These are phyloP conservation scores for Synergus japonicus DNA, from an alignment of 2,888 invertebrate species.

Conservation along the genomic window DNA sequence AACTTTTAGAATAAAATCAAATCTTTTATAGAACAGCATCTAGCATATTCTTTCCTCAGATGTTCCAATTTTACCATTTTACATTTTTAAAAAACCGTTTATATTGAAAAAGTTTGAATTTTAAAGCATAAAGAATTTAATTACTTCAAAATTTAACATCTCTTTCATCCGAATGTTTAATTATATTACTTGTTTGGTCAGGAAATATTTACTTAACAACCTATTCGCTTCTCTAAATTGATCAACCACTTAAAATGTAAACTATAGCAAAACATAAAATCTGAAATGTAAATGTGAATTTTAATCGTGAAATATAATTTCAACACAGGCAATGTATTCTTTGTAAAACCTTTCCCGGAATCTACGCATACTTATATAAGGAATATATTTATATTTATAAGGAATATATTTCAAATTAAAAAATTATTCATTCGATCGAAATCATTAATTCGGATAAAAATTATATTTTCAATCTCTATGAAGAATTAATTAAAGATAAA, in stretches of 20 bases:
- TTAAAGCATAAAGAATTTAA: neutral
- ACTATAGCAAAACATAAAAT: slow-evolving; percentile 10
- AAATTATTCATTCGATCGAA: too few relatives aligned
- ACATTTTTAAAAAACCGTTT: neutral
- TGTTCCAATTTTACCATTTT: neutral
- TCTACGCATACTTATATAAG: too few relatives aligned
- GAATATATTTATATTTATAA: too few relatives aligned
- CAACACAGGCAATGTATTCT: too few relatives aligned
- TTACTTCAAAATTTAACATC: neutral
- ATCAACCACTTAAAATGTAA: slow-evolving; percentile 20
- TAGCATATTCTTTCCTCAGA: neutral
- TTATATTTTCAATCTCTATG: neutral
- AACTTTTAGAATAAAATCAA: slow-evolving; percentile 46
- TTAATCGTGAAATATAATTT: neutral
- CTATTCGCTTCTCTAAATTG: neutral
- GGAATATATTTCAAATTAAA: too few relatives aligned
- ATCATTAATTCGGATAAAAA: neutral
- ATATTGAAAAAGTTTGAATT: neutral
- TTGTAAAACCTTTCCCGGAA: too few relatives aligned
- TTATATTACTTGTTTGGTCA: slow-evolving; percentile 16
- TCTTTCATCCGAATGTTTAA: neutral
- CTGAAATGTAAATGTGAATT: neutral
- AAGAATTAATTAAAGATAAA: neutral
- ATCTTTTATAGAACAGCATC: slow-evolving; percentile 2
- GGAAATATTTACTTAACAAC: neutral